These are phyloP conservation scores for Mantis religiosa DNA, from an alignment of 2,888 invertebrate species.

Conservation along the genomic window DNA sequence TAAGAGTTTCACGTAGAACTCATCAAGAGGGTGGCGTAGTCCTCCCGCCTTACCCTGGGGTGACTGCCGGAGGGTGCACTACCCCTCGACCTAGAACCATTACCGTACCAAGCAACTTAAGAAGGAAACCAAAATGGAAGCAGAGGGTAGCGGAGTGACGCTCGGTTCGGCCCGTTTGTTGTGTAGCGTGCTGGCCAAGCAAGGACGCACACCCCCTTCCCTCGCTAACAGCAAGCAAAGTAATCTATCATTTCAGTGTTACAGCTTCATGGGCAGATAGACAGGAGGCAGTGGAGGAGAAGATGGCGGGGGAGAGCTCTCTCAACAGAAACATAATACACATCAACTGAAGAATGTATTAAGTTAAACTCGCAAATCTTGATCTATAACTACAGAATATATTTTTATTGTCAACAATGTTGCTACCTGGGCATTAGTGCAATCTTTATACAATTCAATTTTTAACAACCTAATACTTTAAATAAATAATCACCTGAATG, in stretches of 20 bases:
- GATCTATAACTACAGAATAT: too few species aligned
- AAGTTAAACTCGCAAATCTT: not conserved
- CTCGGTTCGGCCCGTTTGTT: not conserved
- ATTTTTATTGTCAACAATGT: too few species aligned
- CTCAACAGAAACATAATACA: not conserved
- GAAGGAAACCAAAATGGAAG: conserved; percentile 6
- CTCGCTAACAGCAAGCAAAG: not conserved
- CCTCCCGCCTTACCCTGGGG: not conserved
- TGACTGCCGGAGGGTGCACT: not conserved
- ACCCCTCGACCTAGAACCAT: not conserved
- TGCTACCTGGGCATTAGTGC: too few species aligned
- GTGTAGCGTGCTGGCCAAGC: not conserved
- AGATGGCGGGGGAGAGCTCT: not conserved
- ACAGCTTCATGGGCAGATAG: conserved; percentile 16
- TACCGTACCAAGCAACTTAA: not conserved
- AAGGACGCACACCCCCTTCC: not conserved
- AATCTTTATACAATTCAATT: too few species aligned
- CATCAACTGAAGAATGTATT: not conserved
- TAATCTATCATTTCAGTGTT: conserved; percentile 12
- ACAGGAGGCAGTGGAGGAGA: not conserved
- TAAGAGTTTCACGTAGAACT: not conserved
- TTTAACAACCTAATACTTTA: too few species aligned
- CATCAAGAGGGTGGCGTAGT: not conserved
- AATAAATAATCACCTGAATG: too few species aligned
- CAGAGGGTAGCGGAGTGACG: not conserved